Evolutionary conservation across 2,113 vertebrate species (phyloP), one percentile per base, ranked within the genome.

Genomic region (Onychostoma macrolepis): DNA sequence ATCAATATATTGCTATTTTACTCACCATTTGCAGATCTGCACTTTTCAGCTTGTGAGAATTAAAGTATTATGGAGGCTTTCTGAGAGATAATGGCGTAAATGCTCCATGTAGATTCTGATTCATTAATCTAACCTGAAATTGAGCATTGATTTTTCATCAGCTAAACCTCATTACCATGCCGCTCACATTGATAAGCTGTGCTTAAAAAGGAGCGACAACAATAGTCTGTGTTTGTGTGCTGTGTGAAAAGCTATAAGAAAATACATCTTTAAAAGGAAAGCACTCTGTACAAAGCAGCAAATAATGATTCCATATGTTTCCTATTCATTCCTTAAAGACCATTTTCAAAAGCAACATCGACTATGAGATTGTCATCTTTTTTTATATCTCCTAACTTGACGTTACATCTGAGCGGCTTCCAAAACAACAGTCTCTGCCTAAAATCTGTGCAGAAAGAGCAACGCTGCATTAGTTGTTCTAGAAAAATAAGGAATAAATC

Each of bases 101-200:
- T 85, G 30, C 61, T 61, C 24, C 50, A 53, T 79, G 53, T 76
- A 85, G 71, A 82, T 84, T 71, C 33, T 17, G 71, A 82, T 83
- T 89, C 86, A 86, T 89, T 87, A 87, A 85, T 86, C 86, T 83
- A 78, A 86, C 84, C 79, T 86, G 72, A 79, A 72, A 84, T 71
- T 75, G 36, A 33, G 63, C 75, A 89, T 87, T 85, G 88, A 89
- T 87, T 89, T 86, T 67, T 75, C 86, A 89, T 89, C 84, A 86
- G 53, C 72, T 36, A 30, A 36, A 67, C 12, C 69, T 80, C 81
- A 86, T 87, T 80, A 77, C 81, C 65, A 87, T 83, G 84, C 63
- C 6, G 38, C 79, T 87, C 78, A 86, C 84, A 71, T 36, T 67
- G 50, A 83, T 74, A 87, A 80, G 65, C 53, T 48, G 30, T 26